phyloP scores from a whole-genome alignment of 2,797 vertebrate species.

The Phrynocephalus forsythii region DNA sequence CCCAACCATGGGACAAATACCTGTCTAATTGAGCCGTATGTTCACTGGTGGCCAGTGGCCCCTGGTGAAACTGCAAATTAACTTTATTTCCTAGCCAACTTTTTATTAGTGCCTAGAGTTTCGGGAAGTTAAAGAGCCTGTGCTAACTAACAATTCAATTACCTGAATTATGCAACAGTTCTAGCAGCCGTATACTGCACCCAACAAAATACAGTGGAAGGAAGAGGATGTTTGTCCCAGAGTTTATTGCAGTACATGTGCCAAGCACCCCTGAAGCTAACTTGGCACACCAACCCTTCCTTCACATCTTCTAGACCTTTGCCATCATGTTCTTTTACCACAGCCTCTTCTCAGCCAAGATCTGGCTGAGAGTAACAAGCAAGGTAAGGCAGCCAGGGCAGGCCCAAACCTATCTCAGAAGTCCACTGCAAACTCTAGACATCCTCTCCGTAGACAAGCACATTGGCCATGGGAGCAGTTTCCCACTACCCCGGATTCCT shows the following conservation, averaged over 20 bases:
- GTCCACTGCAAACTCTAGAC: neutral
- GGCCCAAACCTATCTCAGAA: too few relatives aligned
- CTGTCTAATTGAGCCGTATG: neutral
- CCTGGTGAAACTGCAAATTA: neutral
- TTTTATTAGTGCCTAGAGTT: neutral
- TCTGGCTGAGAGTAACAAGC: neutral
- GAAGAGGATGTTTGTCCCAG: neutral
- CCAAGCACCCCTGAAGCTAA: neutral
- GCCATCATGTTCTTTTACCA: neutral
- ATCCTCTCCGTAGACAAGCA: neutral
- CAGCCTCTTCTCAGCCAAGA: neutral
- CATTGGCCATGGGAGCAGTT: too few relatives aligned
- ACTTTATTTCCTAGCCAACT: neutral
- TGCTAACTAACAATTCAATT: neutral
- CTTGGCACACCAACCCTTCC: neutral
- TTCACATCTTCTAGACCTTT: neutral
- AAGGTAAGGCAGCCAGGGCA: neutral
- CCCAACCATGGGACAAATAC: too few relatives aligned
- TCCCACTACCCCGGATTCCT: too few relatives aligned
- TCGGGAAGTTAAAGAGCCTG: neutral
- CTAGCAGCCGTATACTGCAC: neutral
- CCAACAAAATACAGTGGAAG: neutral
- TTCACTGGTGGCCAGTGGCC: neutral
- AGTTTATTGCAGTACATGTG: neutral
- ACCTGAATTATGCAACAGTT: neutral